phyloP scores from a whole-genome alignment of 2,113 vertebrate genomes.

The Colossoma macropomum region DNA sequence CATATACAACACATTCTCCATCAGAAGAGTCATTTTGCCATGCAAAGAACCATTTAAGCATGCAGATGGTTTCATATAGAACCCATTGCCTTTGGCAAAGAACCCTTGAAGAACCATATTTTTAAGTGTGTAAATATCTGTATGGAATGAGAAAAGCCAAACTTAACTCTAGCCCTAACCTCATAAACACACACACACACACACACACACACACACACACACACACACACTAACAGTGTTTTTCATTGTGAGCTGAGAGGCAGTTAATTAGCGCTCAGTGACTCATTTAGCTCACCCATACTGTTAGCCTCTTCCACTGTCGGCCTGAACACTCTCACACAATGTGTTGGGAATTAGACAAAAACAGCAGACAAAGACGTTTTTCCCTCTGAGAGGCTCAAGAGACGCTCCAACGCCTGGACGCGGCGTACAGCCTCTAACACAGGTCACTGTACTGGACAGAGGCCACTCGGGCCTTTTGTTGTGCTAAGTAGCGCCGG shows the following conservation, averaged over 20 bases:
- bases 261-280: conserved; percentile 29
- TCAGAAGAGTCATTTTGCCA: no score
- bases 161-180: no score
- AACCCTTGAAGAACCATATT: no score
- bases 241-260: not conserved
- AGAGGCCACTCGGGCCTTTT: conserved; percentile 50
- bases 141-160: no score
- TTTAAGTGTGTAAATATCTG: no score
- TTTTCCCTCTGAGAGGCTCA: conserved; percentile 20
- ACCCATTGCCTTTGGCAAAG: no score
- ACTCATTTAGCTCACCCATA: conserved; percentile 36
- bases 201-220: no score
- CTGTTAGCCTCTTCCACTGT: not conserved
- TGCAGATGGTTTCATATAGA: no score
- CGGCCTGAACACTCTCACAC: not conserved
- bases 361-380: conserved; percentile 23
- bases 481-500: conserved; percentile 65
- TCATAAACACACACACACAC: no score
- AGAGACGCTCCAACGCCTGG: conserved; percentile 9
- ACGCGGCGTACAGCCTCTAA: conserved; percentile 2
- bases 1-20: no score
- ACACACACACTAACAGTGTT: not conserved
- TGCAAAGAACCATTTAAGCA: no score
- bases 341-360: conserved; percentile 15
- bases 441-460: conserved; percentile 46